Evolutionary conservation across 2,113 vertebrate species (phyloP), one percentile per base, ranked within the genome.

Genomic region (Elephantulus edwardii): DNA sequence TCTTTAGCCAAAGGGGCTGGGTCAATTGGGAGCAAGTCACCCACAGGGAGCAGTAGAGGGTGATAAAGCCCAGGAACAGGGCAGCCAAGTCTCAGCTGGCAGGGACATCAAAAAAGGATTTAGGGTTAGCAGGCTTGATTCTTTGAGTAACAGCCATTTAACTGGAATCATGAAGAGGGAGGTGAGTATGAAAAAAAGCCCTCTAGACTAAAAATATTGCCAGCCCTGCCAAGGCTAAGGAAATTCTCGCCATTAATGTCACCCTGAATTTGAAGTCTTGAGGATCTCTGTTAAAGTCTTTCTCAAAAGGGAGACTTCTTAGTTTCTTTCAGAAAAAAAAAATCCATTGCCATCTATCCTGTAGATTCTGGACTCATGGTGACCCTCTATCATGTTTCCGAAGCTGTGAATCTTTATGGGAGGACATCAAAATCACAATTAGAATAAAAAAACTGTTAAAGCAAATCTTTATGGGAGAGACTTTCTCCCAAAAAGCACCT

Each of bases 51-150:
- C 88, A 92, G 64, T 33, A 64, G 66, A 68, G 88, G 83, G 75
- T 87, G 87, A 93, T 89, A 92, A 95, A 89, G 62, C 84, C 77
- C 50, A 79, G 71, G 83, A 86, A 28, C 44, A 83, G 76, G 77
- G 72, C 52, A 92, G 85, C 93, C 90, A 94, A 95, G 91, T 94
- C 88, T 91, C 58, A 92, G 76, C 80, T 93, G 93, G 95, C 90
- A 93, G 72, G 35, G 76, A 91, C 91, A 96, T 96, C 93, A 95
- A 93, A 94, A 88, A 88, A 71, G 83, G 94, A 95, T 92, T 94
- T 91, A 62, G 26, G 88, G 42, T 71, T 91, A 92, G 78, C 64
- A 93, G 72, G 56, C 86, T 77, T 88, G 76, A 89, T 86, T 93
- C 54, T 85, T 86, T 78, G 88, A 92, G 90, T 91, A 78, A 79